A percentile compares a stretch with the other conserved stretches of the same genome.
Evolutionary conservation across 2,888 invertebrate species (phyloP).

Genomic region (Julus scandinavius): DNA sequence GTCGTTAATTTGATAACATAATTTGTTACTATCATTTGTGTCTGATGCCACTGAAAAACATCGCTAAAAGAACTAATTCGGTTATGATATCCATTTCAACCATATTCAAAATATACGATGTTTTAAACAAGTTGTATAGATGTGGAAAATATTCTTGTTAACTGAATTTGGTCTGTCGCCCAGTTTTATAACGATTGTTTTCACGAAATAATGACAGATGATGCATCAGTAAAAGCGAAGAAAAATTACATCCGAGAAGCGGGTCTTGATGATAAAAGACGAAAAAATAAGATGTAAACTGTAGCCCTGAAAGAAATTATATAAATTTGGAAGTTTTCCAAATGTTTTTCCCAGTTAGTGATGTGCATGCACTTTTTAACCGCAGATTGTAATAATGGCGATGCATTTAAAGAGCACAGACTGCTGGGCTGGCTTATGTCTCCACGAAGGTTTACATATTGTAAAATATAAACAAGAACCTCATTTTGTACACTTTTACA

Average conservation of each 20-base stretch:
- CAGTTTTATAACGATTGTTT: conserved; percentile 37
- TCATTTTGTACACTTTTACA: background rate
- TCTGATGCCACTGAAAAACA: background rate
- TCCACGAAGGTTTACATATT: background rate
- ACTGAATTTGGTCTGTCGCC: conserved; percentile 11
- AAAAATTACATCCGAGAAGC: background rate
- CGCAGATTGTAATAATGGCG: background rate
- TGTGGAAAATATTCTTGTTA: background rate
- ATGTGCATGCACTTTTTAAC: conserved; percentile 36
- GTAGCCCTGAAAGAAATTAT: background rate
- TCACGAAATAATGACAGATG: conserved; percentile 25
- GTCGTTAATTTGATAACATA: background rate
- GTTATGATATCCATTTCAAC: background rate
- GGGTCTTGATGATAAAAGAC: conserved; percentile 18
- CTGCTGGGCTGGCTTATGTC: conserved; percentile 42
- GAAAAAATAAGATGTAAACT: background rate
- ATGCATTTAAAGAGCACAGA: conserved; percentile 8
- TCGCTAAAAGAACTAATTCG: background rate
- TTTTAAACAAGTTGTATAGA: background rate
- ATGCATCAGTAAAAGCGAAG: background rate
- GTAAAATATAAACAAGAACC: background rate
- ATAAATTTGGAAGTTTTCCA: conserved; percentile 37
- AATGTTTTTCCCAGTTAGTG: background rate
- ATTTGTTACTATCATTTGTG: background rate
- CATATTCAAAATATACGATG: background rate